Base-by-base conservation (phyloP, 35 echinoderm and acorn worm species). In the Hemicentrotus pulcherrimus region DNA sequence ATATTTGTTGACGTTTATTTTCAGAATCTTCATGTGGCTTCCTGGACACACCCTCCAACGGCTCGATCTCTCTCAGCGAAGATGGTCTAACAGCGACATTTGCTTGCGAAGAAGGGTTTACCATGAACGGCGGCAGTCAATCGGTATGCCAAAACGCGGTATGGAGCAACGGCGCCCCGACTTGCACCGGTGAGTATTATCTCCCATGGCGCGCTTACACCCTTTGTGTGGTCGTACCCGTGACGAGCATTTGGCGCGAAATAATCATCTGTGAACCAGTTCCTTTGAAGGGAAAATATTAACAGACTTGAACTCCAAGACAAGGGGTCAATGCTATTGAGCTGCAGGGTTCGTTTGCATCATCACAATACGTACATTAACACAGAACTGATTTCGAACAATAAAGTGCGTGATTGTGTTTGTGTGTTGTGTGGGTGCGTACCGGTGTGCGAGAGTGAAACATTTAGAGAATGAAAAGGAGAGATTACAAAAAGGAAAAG, bases 121-220 rank as follows among this genome's bases (percentile, higher is more conserved):
- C 32, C 9, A 19, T 90, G 32, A 90, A 9, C 9, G 88, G 88
- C 12, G 32, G 31, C 32, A 45, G 2, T 32, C 4, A 24, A 18
- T 90, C 88, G 2, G 32, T 45, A 47, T 90, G 88, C 46, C 88
- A 45, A 16, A 31, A 90, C 32, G 88, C 31, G 88, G 11, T 16
- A 90, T 90, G 88, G 88, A 18, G 31, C 88, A 90, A 19, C 32
- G 88, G 18, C 14, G 16, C 88, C 32, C 88, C 88, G 46, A 45
- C 88, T 10, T 90, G 88, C 88, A 90, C 9, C 88, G 46, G 88
- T 90, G 24, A 90, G 88, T 47, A 33, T 90, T 30, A 88, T n/a
- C 65, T 4, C 2, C 50, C 50, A 55, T 14, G 50, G 9, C 50
- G 50, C 50, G 50, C 50, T 55, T 13, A 2, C 50, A 41, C 50